Evolutionary conservation across 2,888 invertebrate species (phyloP), one percentile per base, ranked within the genome.

Genomic region (Thera obeliscata): DNA sequence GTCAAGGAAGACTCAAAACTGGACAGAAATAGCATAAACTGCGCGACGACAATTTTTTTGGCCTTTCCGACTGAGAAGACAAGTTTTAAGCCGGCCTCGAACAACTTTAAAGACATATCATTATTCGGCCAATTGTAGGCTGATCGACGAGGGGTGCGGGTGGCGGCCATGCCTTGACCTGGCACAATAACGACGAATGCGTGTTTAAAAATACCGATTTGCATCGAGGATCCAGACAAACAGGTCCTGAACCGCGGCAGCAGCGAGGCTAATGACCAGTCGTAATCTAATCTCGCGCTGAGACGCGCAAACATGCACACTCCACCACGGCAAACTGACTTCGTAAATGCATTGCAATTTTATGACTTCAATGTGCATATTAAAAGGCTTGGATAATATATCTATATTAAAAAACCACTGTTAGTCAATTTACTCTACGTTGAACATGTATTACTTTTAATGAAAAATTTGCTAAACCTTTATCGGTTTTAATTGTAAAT

Each of bases 261-360:
- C 79, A 78, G 79, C 77, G 67, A 79, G 87, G 89, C 86, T 88
- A 90, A 89, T 85, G 90, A 89, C 90, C 90, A 87, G 76, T 74
- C 80, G 87, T 87, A 89, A 90, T 90, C 90, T 90, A 89, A 90
- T 90, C 90, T 88, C 77, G 78, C 76, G 74, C 74, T 76, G 76
- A 74, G 72, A 75, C 78, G 79, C 70, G 78, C 72, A 77, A 79
- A 76, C 79, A 78, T 79, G 78, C 84, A 76, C 76, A 78, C 78
- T 75, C 75, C 73, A 80, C 82, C 74, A 65, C 76, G 78, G 72
- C 79, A 74, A 78, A 81, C 72, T 69, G 71, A 72, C 74, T 74
- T 72, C 74, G 73, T 73, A 58, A 66, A 70, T 67, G 64, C 69
- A 67, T 69, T 68, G 69, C 69, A 68, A 69, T 72, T 62, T 67